Conservation (phyloP, 2,888 invertebrate genomes). For the Octonoba sinensis region DNA sequence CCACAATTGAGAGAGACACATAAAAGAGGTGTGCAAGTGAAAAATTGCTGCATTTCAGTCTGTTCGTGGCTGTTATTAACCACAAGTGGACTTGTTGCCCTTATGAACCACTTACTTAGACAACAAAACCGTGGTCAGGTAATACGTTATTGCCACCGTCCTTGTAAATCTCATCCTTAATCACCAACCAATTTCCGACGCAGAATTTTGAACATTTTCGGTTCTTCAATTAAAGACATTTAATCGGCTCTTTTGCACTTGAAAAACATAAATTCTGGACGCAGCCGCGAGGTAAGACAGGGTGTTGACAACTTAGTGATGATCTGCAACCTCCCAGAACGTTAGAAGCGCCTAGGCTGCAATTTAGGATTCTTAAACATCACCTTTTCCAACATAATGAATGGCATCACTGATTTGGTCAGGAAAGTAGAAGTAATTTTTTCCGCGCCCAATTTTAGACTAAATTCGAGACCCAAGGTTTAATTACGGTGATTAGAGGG, state of each 20-base stretch:
- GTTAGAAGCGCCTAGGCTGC: conserved; percentile 26
- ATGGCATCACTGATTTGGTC: conserved; percentile 30
- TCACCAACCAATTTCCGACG: not conserved
- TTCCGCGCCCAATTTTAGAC: not conserved
- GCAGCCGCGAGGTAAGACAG: conserved; percentile 13
- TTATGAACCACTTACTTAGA: too few relatives aligned
- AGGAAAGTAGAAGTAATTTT: conserved; percentile 6
- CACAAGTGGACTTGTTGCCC: too few relatives aligned
- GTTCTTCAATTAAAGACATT: conserved; percentile 28
- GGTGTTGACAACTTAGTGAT: conserved; percentile 35
- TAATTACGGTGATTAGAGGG: conserved; percentile 17
- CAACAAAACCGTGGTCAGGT: too few relatives aligned
- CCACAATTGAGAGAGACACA: too few relatives aligned
- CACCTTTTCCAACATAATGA: conserved; percentile 46
- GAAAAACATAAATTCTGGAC: conserved; percentile 36
- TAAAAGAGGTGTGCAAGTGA: too few relatives aligned
- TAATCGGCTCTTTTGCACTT: conserved; percentile 38
- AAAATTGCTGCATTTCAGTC: too few relatives aligned
- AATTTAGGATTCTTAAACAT: conserved; percentile 45
- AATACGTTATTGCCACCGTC: not conserved
- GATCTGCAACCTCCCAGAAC: conserved; percentile 28
- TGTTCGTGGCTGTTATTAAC: too few relatives aligned
- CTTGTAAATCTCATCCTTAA: not conserved
- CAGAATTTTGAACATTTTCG: conserved; percentile 21
- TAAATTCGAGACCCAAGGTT: conserved; percentile 14